A percentile compares a stretch with the other conserved stretches of the same genome.
Evolutionary conservation across 2,888 invertebrate genomes (phyloP).

Genomic region (Cephalotes varians): DNA sequence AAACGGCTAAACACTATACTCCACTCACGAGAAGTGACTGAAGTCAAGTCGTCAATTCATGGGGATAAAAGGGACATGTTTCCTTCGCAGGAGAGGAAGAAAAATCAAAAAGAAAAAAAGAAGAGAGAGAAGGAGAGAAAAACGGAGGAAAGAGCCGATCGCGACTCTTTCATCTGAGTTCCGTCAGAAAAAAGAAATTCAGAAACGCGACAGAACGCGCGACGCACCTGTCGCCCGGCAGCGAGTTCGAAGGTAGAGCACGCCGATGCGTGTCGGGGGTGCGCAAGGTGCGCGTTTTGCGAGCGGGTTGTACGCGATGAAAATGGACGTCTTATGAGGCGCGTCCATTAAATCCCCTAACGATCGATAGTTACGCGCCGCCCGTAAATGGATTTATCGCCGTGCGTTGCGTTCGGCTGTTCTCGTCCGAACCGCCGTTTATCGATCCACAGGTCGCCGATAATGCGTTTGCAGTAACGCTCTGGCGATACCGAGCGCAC

Average conservation of each 20-base stretch:
- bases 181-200: conserved; percentile 28
- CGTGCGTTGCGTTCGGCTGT: conserved; percentile 1
- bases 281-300: not conserved
- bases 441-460: not conserved
- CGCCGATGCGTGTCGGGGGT: not conserved
- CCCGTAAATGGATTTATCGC: conserved; percentile 34
- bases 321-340: not conserved
- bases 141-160: not conserved
- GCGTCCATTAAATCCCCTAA: conserved; percentile 38
- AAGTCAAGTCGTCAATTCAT: conserved; percentile 35
- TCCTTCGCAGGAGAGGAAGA: conserved; percentile 18
- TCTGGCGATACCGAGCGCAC: not conserved
- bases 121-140: conserved; percentile 61
- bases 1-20: not conserved
- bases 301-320: not conserved
- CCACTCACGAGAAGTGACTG: not conserved
- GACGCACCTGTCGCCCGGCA: conserved; percentile 27
- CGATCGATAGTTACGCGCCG: conserved; percentile 34
- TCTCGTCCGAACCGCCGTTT: conserved; percentile 3
- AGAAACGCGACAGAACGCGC: conserved; percentile 6
- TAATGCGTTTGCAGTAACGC: conserved; percentile 27
- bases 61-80: conserved; percentile 12
- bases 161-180: conserved; percentile 12
- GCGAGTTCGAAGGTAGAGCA: conserved; percentile 10
- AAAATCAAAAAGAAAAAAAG: conserved; percentile 50